Conservation (phyloP, 2,113 vertebrate genomes). For the Litocranius walleri region DNA sequence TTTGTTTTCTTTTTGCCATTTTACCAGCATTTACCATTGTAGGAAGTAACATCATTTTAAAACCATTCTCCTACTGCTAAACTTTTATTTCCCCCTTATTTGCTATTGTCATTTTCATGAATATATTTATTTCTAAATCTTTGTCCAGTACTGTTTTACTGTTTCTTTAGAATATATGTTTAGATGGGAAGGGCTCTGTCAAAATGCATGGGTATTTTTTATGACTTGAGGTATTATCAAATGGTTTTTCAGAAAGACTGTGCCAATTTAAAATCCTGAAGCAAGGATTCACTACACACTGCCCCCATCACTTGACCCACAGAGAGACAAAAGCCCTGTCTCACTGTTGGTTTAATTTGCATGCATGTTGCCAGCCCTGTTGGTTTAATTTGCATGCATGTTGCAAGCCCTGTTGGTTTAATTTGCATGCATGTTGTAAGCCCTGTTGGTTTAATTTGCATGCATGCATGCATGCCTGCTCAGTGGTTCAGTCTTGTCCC, state of each 20-base stretch:
- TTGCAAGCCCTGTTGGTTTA: too few relatives aligned
- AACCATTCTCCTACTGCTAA: background rate
- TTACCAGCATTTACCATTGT: background rate
- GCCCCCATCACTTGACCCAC: background rate
- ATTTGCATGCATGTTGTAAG: background rate
- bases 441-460: constrained; percentile 17
- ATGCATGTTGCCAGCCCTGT: background rate
- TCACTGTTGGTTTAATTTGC: background rate
- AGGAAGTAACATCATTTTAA: background rate
- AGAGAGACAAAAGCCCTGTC: background rate
- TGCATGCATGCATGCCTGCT: background rate
- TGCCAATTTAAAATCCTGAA: background rate
- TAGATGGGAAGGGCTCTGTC: background rate
- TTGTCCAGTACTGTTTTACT: background rate
- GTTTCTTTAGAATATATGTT: background rate
- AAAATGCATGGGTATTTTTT: background rate
- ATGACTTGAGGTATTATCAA: background rate
- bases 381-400: constrained; percentile 20
- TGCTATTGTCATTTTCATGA: constrained; percentile 27
- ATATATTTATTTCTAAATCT: background rate
- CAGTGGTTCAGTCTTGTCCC: background rate
- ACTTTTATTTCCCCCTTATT: background rate
- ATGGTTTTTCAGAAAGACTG: background rate
- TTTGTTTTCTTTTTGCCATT: background rate
- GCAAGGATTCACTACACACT: background rate